Base-by-base conservation (phyloP, 2,797 vertebrate species). In the Triplophysa bombifrons region DNA sequence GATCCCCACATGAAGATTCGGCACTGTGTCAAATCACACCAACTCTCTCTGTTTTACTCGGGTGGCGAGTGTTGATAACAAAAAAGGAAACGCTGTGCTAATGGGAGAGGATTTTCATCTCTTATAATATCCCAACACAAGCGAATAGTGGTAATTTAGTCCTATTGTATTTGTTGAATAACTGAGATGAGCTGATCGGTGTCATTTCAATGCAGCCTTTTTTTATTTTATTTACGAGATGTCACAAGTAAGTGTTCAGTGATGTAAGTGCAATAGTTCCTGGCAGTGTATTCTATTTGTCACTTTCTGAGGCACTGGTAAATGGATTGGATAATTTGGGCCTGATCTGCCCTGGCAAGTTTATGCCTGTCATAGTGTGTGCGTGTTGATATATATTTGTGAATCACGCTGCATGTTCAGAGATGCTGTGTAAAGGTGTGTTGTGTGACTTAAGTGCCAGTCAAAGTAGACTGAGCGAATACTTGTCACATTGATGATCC, bases 401-500 rank as follows among this genome's bases (percentile, higher is more conserved):
- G 48, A 27, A 53, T 60, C 30, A 20, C 30, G 61, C 65, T 73
- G 50, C 61, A 58, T 67, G 58, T 34, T 68, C 53, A 25, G 55
- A 41, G 53, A 73, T 30, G 66, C 20, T 51, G 41, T 66, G 70
- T 73, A 38, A 65, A 74, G 58, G 20, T 66, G 64, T 74, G 71
- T 72, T 51, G 27, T 58, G 58, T 60, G 77, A 85, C 58, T 66
- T 76, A 53, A 27, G 78, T 85, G 82, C 79, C 80, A 86, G 82
- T 88, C 85, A 68, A 86, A 83, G 84, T 48, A 78, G 63, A 84
- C 61, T 71, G 81, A 78, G 86, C 83, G 87, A 91, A 93, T 87
- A 86, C 84, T 48, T 86, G 93, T 94, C 93, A 93, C 92, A 92
- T 93, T 82, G 83, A 93, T 93, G 90, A 91, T 83, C 84, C 85